Percentiles rank a stretch among this genome's conserved stretches.
These are phyloP conservation scores for Gastracanthus pulcherrimus DNA, from an alignment of 2,888 invertebrate species.

Conservation along the genomic window DNA sequence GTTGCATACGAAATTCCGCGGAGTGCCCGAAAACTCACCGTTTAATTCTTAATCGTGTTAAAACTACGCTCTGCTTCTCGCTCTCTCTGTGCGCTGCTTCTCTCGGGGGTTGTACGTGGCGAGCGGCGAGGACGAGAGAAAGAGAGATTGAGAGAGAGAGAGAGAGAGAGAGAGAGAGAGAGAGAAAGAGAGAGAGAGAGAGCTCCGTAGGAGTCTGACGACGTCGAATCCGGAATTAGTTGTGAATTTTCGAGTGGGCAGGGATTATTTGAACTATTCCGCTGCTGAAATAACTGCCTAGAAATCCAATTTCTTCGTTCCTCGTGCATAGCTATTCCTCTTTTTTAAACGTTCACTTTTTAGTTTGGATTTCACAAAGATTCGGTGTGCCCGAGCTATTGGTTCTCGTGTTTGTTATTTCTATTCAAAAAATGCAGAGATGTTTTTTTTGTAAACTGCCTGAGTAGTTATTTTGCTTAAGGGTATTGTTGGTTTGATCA, in stretches of 20 bases:
- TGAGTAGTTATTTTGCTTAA: not conserved
- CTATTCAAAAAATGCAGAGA: not conserved
- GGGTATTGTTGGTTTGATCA: not conserved
- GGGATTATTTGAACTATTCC: constrained; percentile 51
- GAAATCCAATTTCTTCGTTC: constrained; percentile 24
- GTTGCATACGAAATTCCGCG: constrained; percentile 69
- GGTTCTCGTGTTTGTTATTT: not conserved
- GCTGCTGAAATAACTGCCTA: constrained; percentile 23
- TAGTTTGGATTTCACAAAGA: not conserved
- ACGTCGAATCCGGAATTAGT: constrained; percentile 30
- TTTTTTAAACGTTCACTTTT: not conserved
- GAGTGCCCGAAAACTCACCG: constrained; percentile 61
- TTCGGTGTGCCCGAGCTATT: not conserved
- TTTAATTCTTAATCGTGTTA: constrained; percentile 70
- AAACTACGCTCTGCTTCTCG: constrained; percentile 58
- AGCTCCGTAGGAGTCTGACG: no score
- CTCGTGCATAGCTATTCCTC: not conserved
- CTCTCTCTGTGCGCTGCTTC: constrained; percentile 10
- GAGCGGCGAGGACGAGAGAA: constrained; percentile 6
- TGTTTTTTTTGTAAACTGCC: not conserved
- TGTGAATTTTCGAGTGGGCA: constrained; percentile 45
- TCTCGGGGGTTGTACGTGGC: not conserved
- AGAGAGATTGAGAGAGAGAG: no score
- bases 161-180: no score
- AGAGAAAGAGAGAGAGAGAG: no score